A percentile compares a stretch with the other conserved stretches of the same genome.
Conservation (phyloP, 2,888 invertebrate species). For the Megastigmus dorsalis region DNA sequence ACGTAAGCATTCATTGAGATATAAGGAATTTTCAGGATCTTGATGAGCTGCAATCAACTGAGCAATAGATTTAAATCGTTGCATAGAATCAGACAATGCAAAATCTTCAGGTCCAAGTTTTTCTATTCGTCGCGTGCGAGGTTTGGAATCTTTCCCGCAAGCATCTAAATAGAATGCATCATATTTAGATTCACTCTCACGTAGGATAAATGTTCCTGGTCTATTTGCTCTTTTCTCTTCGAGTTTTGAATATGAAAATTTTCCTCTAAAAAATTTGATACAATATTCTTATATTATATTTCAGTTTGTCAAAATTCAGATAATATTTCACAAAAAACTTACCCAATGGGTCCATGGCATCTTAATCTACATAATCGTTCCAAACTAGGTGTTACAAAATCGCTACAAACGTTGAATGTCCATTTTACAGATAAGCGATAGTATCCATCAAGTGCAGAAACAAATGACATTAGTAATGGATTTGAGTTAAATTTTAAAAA, state of each 20-base stretch:
- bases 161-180: constrained; percentile 89
- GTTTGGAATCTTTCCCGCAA: constrained; percentile 79
- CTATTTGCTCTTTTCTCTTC: constrained; percentile 85
- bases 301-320: constrained; percentile 2
- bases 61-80: constrained; percentile 78
- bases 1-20: constrained; percentile 85
- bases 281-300: constrained; percentile 18
- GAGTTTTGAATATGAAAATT: constrained; percentile 89
- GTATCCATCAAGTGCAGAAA: constrained; percentile 89
- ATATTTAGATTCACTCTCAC: constrained; percentile 88
- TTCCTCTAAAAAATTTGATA: constrained; percentile 78
- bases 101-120: constrained; percentile 78
- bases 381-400: constrained; percentile 87
- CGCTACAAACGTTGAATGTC: constrained; percentile 92
- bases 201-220: constrained; percentile 86
- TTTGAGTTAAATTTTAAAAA: constrained; percentile 83
- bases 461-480: constrained; percentile 84
- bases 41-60: constrained; percentile 80
- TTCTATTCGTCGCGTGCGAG: constrained; percentile 67
- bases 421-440: constrained; percentile 89
- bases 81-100: constrained; percentile 75
- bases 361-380: constrained; percentile 82
- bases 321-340: constrained; percentile 67
- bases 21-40: constrained; percentile 79
- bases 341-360: constrained; percentile 95